Percentiles rank a stretch among this genome's conserved stretches.
phyloP scores from a whole-genome alignment of 92 coral and sea anemone genomes.

The Porites rus region DNA sequence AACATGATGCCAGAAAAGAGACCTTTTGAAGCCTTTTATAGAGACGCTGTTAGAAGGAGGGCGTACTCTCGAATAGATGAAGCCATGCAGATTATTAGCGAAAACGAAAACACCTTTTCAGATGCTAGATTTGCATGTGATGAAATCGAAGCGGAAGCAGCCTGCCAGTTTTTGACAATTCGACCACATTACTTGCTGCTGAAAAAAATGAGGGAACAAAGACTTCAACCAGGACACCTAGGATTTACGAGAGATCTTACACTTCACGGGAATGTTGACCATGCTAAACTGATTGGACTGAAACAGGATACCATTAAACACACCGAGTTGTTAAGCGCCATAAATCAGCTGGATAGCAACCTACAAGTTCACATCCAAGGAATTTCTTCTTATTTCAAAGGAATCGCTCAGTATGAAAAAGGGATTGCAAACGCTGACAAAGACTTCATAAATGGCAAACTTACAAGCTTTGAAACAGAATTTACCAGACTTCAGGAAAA shows the following conservation, averaged over 20 bases:
- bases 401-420: conserved; percentile 59
- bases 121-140: conserved; percentile 34
- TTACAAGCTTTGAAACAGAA: conserved; percentile 15
- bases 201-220: conserved; percentile 48
- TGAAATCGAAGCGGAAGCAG: conserved; percentile 32
- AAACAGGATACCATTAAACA: conserved; percentile 51
- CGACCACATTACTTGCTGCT: conserved; percentile 40
- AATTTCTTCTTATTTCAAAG: conserved; percentile 56
- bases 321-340: conserved; percentile 45
- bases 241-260: conserved; percentile 52
- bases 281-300: conserved; percentile 54
- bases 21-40: conserved; percentile 45
- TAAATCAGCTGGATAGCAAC: conserved; percentile 44
- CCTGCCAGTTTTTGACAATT: conserved; percentile 29
- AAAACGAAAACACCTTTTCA: conserved; percentile 2
- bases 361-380: conserved; percentile 43
- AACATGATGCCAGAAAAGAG: conserved; percentile 16
- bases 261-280: conserved; percentile 51
- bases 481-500: conserved; percentile 11
- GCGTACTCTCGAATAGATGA: conserved; percentile 43
- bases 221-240: conserved; percentile 21
- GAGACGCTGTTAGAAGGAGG: conserved; percentile 31
- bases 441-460: conserved; percentile 40
- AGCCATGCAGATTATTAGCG: conserved; percentile 37
- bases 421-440: conserved; percentile 68